Base-by-base conservation (phyloP, 2,797 vertebrate genomes). In the Leptoclinus maculatus region DNA sequence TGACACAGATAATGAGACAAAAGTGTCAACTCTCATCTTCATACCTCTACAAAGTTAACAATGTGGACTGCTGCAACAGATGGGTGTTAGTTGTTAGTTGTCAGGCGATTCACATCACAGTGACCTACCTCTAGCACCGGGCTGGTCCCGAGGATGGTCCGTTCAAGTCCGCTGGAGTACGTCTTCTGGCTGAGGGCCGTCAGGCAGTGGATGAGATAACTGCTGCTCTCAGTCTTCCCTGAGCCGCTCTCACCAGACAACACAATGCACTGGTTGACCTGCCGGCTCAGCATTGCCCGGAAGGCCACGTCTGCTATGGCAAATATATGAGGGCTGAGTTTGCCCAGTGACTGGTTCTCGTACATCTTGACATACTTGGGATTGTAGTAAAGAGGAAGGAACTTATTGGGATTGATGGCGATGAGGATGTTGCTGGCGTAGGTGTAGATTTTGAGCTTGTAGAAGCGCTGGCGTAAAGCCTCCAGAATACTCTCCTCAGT, bases 341-440 rank as follows among this genome's bases (percentile, higher is more conserved):
- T 96, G 14, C 97, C 97, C 41, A 99, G 96, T 0, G 95, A 95
- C 86, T 97, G 97, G 77, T 97, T 97, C 90, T 98, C 96, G 0
- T 99, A 99, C 95, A 96, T 96, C 93, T 97, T 97, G 86, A 99
- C 95, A 3, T 97, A 98, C 83, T 97, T 99, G 76, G 98, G 98
- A 88, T 99, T 99, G 93, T 99, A 99, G 92, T 99, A 99, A 85
- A 97, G 96, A 54, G 97, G 97, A 13, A 99, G 91, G 91, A 97
- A 98, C 89, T 96, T 97, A 87, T 98, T 98, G 72, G 98, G 98
- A 83, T 99, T 99, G 80, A 99, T 85, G 2, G 97, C 97, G 16
- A 99, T 92, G 13, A 99, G 96, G 89, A 99, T 96, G 75, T 96
- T 96, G n/a, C 96, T 93, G 0, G 95, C 96, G 0, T 98, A 99